phyloP scores from a whole-genome alignment of 2,888 invertebrate species.

The Gandaritis pyraliata region DNA sequence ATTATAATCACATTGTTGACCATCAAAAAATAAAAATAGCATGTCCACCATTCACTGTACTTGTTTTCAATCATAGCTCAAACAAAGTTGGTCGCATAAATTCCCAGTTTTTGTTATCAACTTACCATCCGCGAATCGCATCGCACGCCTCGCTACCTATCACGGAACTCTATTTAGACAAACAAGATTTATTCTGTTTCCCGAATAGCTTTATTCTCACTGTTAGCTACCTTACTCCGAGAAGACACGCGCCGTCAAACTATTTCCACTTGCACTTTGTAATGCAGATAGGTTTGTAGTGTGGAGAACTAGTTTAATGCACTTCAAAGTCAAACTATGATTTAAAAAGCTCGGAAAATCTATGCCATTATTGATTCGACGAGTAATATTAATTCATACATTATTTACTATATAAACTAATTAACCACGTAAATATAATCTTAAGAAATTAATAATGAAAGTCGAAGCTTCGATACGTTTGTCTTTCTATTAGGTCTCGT shows the following conservation, averaged over 20 bases:
- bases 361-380: too few species aligned
- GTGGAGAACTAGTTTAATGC: conserved; percentile 20
- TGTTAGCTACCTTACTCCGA: conserved; percentile 34
- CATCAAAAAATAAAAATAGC: conserved; percentile 4
- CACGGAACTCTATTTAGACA: conserved; percentile 22
- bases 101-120: conserved; percentile 21
- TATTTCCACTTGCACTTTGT: conserved; percentile 37
- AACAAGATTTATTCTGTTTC: conserved; percentile 21
- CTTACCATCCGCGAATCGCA: conserved; percentile 3
- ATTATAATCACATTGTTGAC: conserved; percentile 2
- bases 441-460: conserved; percentile 56
- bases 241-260: conserved; percentile 33
- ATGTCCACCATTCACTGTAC: neutral
- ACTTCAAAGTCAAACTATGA: conserved; percentile 15
- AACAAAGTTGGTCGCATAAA: conserved; percentile 21
- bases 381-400: neutral
- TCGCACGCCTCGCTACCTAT: conserved; percentile 20
- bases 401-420: neutral
- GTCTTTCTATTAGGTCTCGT: conserved; percentile 70
- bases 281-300: conserved; percentile 28
- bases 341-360: neutral
- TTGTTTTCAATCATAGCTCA: conserved; percentile 27
- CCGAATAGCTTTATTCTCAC: conserved; percentile 28
- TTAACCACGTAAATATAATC: conserved; percentile 30
- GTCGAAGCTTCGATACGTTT: conserved; percentile 66